These are phyloP conservation scores for Buceros bicornis DNA, from an alignment of 2,797 vertebrate genomes.

Conservation along the genomic window DNA sequence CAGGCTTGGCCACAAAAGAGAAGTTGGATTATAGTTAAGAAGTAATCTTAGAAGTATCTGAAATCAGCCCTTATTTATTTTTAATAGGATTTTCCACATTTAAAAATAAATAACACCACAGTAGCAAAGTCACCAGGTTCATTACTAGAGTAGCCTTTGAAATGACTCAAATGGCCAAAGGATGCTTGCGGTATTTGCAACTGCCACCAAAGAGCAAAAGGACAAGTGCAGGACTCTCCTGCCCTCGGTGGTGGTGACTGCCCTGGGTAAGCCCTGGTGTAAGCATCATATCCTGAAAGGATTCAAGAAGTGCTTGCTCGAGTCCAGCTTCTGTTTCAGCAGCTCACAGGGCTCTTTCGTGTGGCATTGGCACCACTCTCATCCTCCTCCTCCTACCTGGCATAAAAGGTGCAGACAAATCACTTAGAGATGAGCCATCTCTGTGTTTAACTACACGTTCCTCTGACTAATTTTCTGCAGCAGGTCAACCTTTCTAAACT, in stretches of 20 bases:
- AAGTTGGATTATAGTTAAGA: neutral
- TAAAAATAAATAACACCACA: neutral
- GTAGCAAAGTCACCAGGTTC: too few species aligned
- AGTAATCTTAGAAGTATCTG: neutral
- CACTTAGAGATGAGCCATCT: neutral
- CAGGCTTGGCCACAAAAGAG: neutral
- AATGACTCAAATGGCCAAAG: neutral
- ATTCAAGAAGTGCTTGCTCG: neutral
- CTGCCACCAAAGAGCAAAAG: neutral
- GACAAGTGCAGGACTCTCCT: neutral
- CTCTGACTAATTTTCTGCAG: neutral
- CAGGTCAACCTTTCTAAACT: neutral
- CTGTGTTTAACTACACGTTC: neutral
- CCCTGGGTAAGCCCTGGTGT: rapidly evolving
- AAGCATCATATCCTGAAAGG: neutral
- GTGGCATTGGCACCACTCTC: neutral
- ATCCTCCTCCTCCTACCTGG: neutral
- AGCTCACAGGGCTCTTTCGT: neutral
- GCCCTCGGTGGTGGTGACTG: rapidly evolving
- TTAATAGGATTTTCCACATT: neutral
- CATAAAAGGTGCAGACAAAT: neutral
- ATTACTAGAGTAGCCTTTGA: neutral
- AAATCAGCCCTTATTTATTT: neutral
- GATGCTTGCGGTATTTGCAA: neutral
- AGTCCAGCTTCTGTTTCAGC: neutral